A percentile compares a stretch with the other conserved stretches of the same genome.
phyloP scores from a whole-genome alignment of 2,797 vertebrate genomes.

The Xenentodon cancila region DNA sequence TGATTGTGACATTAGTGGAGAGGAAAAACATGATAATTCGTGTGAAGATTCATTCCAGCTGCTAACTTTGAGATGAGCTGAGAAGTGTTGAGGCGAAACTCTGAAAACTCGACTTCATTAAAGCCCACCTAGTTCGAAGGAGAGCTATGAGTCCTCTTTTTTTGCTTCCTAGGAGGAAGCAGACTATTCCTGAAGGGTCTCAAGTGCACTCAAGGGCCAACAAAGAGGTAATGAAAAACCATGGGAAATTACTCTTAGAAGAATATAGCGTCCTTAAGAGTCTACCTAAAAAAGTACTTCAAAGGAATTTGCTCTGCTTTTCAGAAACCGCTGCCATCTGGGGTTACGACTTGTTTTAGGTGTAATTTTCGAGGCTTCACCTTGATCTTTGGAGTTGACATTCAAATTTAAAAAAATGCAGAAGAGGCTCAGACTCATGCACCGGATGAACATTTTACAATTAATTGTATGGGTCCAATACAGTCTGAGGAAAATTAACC shows the following conservation, averaged over 20 bases:
- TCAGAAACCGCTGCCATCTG: constrained; percentile 38
- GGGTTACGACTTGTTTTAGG: constrained; percentile 20
- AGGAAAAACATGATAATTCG: constrained; percentile 55
- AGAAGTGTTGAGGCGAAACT: constrained; percentile 21
- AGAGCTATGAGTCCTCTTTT: constrained; percentile 20
- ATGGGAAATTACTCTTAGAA: constrained; percentile 29
- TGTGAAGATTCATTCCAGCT: constrained; percentile 30
- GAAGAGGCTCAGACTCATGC: constrained; percentile 2
- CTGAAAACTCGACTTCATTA: constrained; percentile 48
- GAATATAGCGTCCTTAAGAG: constrained; percentile 34
- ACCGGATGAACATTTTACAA: background rate
- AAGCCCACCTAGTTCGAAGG: constrained; percentile 20
- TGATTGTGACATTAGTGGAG: constrained; percentile 54
- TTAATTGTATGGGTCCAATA: too few species aligned
- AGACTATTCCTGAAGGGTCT: constrained; percentile 10
- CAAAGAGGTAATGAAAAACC: constrained; percentile 41
- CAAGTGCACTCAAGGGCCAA: constrained; percentile 46
- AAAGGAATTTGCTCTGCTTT: constrained; percentile 39
- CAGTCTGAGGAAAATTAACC: too few species aligned
- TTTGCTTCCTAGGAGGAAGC: constrained; percentile 30
- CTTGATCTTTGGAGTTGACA: constrained; percentile 12
- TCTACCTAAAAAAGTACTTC: constrained; percentile 28
- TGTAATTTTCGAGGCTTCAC: constrained; percentile 1
- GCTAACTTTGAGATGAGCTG: constrained; percentile 23
- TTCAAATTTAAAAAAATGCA: constrained; percentile 3